These are phyloP conservation scores for Athrips mouffetella DNA, from an alignment of 2,888 invertebrate genomes.

Conservation along the genomic window DNA sequence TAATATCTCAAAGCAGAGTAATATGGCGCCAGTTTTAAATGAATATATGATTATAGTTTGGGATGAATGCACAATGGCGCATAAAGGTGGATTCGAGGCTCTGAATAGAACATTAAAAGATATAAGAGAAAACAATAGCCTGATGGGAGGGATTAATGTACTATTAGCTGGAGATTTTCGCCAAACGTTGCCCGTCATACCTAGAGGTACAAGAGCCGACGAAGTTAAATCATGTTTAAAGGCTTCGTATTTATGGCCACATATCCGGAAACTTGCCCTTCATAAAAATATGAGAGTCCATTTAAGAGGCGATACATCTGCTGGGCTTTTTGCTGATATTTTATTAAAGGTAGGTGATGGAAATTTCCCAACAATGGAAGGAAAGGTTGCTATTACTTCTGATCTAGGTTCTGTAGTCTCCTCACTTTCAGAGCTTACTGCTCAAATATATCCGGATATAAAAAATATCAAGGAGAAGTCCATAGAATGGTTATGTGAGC, in stretches of 20 bases:
- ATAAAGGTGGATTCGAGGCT: constrained; percentile 28
- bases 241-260: constrained; percentile 29
- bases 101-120: constrained; percentile 30
- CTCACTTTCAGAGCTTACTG: constrained; percentile 26
- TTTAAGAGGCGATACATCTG: constrained; percentile 28
- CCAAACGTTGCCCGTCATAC: constrained; percentile 34
- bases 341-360: constrained; percentile 30
- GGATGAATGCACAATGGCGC: constrained; percentile 36
- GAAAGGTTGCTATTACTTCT: constrained; percentile 28
- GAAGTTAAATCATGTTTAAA: constrained; percentile 32
- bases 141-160: constrained; percentile 30
- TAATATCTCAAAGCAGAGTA: constrained; percentile 29
- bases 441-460: constrained; percentile 29
- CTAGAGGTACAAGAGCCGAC: constrained; percentile 30
- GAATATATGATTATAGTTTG: constrained; percentile 29
- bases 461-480: constrained; percentile 28
- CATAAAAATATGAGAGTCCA: constrained; percentile 25
- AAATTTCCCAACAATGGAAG: constrained; percentile 24
- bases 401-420: constrained; percentile 28
- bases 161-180: constrained; percentile 36
- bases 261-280: constrained; percentile 31
- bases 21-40: constrained; percentile 26
- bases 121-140: constrained; percentile 27
- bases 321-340: constrained; percentile 28
- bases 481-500: constrained; percentile 33